A percentile compares a stretch with the other conserved stretches of the same genome.
Evolutionary conservation across 2,888 invertebrate genomes (phyloP).

Genomic region (Smittia aterrima): DNA sequence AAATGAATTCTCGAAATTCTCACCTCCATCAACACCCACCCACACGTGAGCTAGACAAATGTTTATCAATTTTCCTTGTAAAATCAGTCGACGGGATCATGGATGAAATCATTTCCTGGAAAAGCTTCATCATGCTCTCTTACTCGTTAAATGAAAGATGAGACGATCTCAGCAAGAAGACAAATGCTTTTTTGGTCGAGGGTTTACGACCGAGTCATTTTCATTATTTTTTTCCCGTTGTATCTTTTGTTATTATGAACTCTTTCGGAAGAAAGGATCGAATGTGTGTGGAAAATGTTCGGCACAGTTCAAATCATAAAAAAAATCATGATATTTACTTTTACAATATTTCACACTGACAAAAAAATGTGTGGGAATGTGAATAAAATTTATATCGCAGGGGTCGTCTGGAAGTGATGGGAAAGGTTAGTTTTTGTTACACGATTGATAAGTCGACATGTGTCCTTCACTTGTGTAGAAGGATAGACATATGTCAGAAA

Average conservation of each 20-base stretch:
- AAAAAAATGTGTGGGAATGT: conserved; percentile 7
- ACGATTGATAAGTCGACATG: too few relatives aligned
- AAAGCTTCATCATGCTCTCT: too few relatives aligned
- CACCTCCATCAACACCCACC: too few relatives aligned
- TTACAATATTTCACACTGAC: conserved; percentile 23
- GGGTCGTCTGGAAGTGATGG: too few relatives aligned
- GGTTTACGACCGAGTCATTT: conserved; percentile 30
- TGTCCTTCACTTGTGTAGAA: too few relatives aligned
- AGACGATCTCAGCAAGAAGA: neutral
- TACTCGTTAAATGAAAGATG: neutral
- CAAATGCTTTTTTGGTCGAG: neutral
- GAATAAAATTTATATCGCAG: conserved; percentile 18
- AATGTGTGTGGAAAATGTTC: neutral
- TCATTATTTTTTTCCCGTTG: conserved; percentile 13
- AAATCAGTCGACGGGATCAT: too few relatives aligned
- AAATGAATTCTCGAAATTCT: too few relatives aligned
- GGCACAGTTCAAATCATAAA: conserved; percentile 14
- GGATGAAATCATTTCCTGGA: too few relatives aligned
- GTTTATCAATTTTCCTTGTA: too few relatives aligned
- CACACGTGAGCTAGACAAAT: too few relatives aligned
- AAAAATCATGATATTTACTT: conserved; percentile 27
- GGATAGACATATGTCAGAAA: too few relatives aligned
- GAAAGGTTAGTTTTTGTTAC: too few relatives aligned
- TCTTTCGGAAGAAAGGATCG: conserved; percentile 9
- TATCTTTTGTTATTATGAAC: conserved; percentile 20